A percentile compares a stretch with the other conserved stretches of the same genome.
phyloP scores from a whole-genome alignment of 2,797 vertebrate genomes.

The Tinamus major region DNA sequence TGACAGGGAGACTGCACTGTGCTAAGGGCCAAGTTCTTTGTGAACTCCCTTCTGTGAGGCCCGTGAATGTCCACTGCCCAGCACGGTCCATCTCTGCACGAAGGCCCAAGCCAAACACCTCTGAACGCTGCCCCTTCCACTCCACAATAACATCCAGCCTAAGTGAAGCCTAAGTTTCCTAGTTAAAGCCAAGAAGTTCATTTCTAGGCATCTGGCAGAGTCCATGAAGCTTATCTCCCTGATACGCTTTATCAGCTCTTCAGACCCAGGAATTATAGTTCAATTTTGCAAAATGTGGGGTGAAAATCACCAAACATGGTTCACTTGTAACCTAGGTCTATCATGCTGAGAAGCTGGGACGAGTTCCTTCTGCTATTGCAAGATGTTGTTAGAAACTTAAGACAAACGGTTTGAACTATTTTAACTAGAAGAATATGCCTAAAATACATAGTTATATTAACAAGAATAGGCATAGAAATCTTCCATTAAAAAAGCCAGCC shows the following conservation, averaged over 20 bases:
- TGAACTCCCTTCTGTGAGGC: neutral
- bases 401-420: neutral
- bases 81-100: neutral
- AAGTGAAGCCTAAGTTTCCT: neutral
- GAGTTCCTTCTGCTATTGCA: neutral
- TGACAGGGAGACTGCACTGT: neutral
- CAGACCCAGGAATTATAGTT: neutral
- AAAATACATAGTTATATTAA: neutral
- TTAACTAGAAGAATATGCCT: neutral
- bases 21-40: neutral
- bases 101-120: neutral
- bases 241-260: neutral
- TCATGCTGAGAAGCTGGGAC: neutral
- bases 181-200: neutral
- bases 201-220: neutral
- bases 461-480: neutral
- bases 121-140: neutral
- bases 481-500: neutral
- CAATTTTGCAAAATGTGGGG: neutral
- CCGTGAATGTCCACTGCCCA: neutral
- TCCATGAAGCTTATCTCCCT: neutral
- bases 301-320: accelerated
- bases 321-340: neutral
- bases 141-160: neutral
- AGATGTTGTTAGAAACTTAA: neutral